Percentiles rank a stretch among this genome's conserved stretches.
Evolutionary conservation across 2,888 invertebrate genomes (phyloP).

Genomic region (Mycalesis mineus): DNA sequence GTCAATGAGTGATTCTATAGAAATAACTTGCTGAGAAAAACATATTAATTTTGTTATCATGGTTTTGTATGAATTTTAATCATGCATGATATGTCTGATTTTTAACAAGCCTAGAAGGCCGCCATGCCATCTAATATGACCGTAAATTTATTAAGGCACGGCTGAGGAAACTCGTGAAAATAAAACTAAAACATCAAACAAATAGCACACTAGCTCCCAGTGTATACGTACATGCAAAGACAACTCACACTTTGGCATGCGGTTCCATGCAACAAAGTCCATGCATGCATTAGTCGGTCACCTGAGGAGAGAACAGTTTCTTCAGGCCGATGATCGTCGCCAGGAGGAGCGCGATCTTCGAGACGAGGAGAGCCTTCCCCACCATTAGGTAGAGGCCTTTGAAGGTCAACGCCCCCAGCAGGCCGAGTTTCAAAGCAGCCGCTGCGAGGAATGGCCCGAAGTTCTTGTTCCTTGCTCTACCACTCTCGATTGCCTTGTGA

Average conservation of each 20-base stretch:
- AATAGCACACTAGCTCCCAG: background rate
- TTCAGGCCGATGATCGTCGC: constrained; percentile 89
- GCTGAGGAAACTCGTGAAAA: too few species aligned
- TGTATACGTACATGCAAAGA: constrained; percentile 6
- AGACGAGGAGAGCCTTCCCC: constrained; percentile 90
- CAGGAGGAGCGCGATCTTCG: constrained; percentile 88
- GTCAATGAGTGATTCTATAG: too few species aligned
- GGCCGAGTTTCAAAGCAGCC: constrained; percentile 87
- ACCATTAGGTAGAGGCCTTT: constrained; percentile 89
- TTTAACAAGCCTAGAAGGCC: too few species aligned
- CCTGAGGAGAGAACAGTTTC: constrained; percentile 86
- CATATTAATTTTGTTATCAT: too few species aligned
- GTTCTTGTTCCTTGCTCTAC: constrained; percentile 85
- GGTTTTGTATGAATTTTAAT: too few species aligned
- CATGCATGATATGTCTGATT: too few species aligned
- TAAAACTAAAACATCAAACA: background rate
- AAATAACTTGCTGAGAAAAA: too few species aligned
- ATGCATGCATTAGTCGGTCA: constrained; percentile 48
- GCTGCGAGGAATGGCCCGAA: constrained; percentile 85
- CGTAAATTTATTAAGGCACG: too few species aligned
- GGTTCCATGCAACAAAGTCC: constrained; percentile 17
- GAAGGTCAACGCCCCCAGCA: constrained; percentile 88
- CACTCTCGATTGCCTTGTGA: constrained; percentile 77
- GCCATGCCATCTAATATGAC: too few species aligned
- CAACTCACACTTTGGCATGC: constrained; percentile 7